A percentile compares a stretch with the other conserved stretches of the same genome.
Conservation (phyloP, 1,140 invertebrate species). For the Galleria mellonella region DNA sequence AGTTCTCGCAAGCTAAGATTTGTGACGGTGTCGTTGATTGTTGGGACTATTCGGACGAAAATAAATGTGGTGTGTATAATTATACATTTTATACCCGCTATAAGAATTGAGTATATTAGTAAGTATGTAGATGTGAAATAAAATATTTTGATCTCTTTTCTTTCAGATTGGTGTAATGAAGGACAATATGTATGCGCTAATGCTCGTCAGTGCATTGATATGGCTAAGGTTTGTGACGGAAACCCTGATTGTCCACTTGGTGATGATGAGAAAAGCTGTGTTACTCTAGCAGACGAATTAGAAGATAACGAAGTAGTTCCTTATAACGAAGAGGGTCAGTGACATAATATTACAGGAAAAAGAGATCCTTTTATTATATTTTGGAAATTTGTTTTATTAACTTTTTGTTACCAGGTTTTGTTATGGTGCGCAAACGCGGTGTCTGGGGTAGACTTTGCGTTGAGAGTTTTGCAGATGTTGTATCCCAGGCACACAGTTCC, state of each 20-base stretch:
- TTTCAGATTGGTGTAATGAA: conserved; percentile 83
- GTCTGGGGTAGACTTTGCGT: conserved; percentile 87
- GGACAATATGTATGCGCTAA: conserved; percentile 85
- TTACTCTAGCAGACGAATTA: conserved; percentile 68
- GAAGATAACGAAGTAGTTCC: conserved; percentile 73
- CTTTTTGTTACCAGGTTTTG: conserved; percentile 72
- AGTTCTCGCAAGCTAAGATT: conserved; percentile 82
- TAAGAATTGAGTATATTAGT: too few relatives aligned
- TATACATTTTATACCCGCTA: not conserved
- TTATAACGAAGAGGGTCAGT: conserved; percentile 76
- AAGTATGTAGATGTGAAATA: not conserved
- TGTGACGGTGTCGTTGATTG: conserved; percentile 88
- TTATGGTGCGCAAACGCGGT: conserved; percentile 84
- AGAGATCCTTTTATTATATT: too few relatives aligned
- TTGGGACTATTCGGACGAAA: conserved; percentile 87
- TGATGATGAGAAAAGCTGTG: conserved; percentile 88
- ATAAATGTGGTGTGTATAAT: conserved; percentile 78
- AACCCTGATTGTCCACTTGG: conserved; percentile 84
- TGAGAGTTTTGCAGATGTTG: conserved; percentile 78
- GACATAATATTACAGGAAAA: too few relatives aligned
- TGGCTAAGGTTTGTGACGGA: conserved; percentile 82
- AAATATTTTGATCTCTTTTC: conserved; percentile 1
- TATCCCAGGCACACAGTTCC: conserved; percentile 69
- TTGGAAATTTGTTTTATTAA: too few relatives aligned
- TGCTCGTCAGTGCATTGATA: conserved; percentile 80